Evolutionary conservation across 2,797 vertebrate genomes (phyloP).

Genomic region (Manis crassicaudata): DNA sequence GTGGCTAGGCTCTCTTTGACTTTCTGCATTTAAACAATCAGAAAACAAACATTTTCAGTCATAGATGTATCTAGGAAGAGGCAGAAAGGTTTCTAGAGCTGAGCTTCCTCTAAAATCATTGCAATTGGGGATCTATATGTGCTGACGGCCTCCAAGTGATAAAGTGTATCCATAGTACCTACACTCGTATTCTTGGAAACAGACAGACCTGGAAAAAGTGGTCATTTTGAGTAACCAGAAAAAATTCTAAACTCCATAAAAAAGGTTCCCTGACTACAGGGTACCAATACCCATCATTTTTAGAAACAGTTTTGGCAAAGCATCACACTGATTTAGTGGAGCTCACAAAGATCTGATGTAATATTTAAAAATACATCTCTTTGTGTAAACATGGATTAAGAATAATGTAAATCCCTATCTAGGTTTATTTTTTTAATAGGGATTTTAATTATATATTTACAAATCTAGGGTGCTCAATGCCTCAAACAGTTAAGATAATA

Average conservation of each 20-base stretch:
- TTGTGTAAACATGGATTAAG: conserved; percentile 72
- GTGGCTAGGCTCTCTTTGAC: background rate
- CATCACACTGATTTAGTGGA: conserved; percentile 62
- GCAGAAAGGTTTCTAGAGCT: background rate
- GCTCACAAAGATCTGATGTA: conserved; percentile 60
- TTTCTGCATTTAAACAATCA: background rate
- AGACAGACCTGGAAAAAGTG: background rate
- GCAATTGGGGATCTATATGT: background rate
- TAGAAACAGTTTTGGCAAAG: conserved; percentile 61
- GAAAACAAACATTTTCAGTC: background rate
- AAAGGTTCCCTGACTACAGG: conserved; percentile 27
- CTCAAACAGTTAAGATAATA: conserved; percentile 81
- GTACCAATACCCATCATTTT: conserved; percentile 61
- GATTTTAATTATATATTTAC: conserved; percentile 80
- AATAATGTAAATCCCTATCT: conserved; percentile 70
- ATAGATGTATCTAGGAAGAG: background rate
- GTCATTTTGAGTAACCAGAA: background rate
- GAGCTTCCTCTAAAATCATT: background rate
- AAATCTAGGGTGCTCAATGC: conserved; percentile 73
- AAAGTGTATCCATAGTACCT: background rate
- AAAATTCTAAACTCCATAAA: conserved; percentile 36
- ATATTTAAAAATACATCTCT: conserved; percentile 64
- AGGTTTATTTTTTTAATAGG: conserved; percentile 68
- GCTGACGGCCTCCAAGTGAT: background rate
- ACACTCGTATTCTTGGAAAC: background rate